A percentile compares a stretch with the other conserved stretches of the same genome.
These are phyloP conservation scores for Hydrozoanthus tunicans DNA, from an alignment of 64 coral and sea anemone species.

Conservation along the genomic window DNA sequence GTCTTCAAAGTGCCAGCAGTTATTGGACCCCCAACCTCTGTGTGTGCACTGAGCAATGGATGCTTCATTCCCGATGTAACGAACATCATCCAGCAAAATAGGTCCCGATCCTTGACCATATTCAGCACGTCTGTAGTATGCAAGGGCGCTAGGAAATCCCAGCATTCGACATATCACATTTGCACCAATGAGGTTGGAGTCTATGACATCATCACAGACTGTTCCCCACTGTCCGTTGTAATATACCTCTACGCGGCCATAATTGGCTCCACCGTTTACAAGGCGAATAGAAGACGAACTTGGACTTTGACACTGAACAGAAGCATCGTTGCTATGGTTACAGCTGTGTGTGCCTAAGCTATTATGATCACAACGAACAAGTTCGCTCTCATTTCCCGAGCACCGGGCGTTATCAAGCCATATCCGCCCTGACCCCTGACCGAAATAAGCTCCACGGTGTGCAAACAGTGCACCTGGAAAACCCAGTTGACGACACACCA, in stretches of 20 bases:
- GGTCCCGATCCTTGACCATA: constrained; percentile 33
- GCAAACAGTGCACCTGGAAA: constrained; percentile 11
- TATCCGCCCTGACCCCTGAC: constrained; percentile 29
- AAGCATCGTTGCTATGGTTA: constrained; percentile 54
- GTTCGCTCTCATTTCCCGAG: not conserved
- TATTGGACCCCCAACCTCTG: not conserved
- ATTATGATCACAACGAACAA: not conserved
- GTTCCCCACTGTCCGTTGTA: not conserved
- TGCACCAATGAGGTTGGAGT: too few species aligned
- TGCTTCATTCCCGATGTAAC: constrained; percentile 49
- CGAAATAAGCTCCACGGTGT: not conserved
- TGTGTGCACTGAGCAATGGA: constrained; percentile 46
- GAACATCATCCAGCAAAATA: constrained; percentile 51
- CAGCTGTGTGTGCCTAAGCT: not conserved
- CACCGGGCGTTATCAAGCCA: constrained; percentile 13
- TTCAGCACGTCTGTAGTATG: not conserved
- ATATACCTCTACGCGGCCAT: not conserved
- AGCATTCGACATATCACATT: not conserved
- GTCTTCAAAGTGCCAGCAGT: constrained; percentile 40
- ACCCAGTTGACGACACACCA: constrained; percentile 12
- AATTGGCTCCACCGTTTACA: constrained; percentile 8
- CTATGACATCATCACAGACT: too few species aligned
- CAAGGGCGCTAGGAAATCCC: constrained; percentile 3
- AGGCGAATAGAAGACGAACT: not conserved
- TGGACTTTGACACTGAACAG: not conserved